Percentiles rank a stretch among this genome's conserved stretches.
Conservation (phyloP, 1,140 invertebrate species). For the Drosophila varians region DNA sequence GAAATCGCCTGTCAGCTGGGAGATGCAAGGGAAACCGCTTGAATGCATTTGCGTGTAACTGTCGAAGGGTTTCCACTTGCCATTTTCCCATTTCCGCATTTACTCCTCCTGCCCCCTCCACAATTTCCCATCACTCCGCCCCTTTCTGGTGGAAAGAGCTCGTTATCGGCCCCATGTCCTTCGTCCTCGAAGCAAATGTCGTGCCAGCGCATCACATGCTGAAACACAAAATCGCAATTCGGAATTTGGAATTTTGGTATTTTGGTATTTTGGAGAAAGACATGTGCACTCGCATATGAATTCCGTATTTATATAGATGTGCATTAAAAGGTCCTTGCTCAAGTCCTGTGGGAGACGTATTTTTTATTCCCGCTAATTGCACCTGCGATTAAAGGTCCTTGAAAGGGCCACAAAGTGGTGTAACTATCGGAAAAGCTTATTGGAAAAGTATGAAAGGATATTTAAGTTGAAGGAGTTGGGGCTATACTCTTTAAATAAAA, state of each 20-base stretch:
- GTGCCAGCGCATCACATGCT: constrained; percentile 26
- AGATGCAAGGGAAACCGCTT: constrained; percentile 7
- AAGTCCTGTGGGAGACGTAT: background rate
- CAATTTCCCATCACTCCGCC: too few species aligned
- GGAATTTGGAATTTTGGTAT: too few species aligned
- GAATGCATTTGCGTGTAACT: constrained; percentile 48
- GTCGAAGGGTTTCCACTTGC: constrained; percentile 19
- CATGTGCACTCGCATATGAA: background rate
- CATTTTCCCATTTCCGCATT: constrained; percentile 1
- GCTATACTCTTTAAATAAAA: too few species aligned
- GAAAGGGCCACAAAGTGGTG: background rate
- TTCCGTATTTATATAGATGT: background rate
- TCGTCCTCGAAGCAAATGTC: constrained; percentile 20
- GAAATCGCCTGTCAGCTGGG: constrained; percentile 28
- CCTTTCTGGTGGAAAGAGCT: background rate
- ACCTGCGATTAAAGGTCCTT: constrained; percentile 1
- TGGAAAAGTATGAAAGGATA: background rate
- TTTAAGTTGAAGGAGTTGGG: too few species aligned
- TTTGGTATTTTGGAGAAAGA: constrained; percentile 1
- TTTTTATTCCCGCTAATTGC: constrained; percentile 4
- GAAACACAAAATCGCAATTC: background rate
- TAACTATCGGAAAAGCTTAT: background rate
- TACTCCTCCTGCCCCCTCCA: background rate
- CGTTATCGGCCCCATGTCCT: background rate
- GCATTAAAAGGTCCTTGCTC: constrained; percentile 2